Evolutionary conservation across 2,888 invertebrate species (phyloP).

Genomic region (Argyra leucocephala): DNA sequence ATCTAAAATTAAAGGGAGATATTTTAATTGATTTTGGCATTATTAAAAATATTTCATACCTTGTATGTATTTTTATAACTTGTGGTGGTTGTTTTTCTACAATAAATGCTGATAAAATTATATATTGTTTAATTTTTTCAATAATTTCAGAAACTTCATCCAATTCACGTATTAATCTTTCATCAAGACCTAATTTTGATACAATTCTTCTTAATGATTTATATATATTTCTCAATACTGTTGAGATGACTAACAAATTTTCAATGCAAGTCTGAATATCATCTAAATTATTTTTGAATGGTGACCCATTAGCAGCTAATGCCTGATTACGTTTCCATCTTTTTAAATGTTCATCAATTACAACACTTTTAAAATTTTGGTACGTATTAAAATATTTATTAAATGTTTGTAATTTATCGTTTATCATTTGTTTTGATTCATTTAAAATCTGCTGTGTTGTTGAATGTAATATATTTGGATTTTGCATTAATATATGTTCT

Average conservation of each 20-base stretch:
- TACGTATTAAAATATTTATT: constrained; percentile 31
- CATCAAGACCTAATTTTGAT: constrained; percentile 8
- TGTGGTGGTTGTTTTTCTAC: constrained; percentile 97
- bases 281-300: constrained; percentile 75
- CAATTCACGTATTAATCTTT: constrained; percentile 13
- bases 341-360: constrained; percentile 82
- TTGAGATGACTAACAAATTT: constrained; percentile 31
- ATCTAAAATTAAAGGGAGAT: constrained; percentile 46
- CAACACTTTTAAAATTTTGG: constrained; percentile 62
- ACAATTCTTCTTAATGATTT: neutral
- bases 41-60: constrained; percentile 40
- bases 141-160: constrained; percentile 19
- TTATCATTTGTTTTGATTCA: constrained; percentile 21
- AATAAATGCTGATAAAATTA: constrained; percentile 61
- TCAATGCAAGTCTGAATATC: constrained; percentile 79
- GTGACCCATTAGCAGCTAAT: constrained; percentile 82
- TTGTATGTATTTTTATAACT: constrained; percentile 94
- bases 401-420: constrained; percentile 26
- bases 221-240: constrained; percentile 15
- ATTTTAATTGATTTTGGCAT: no score
- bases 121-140: constrained; percentile 32
- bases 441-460: neutral
- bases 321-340: constrained; percentile 93
- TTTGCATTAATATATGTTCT: neutral
- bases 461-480: no score